Conservation (phyloP, 2,888 invertebrate genomes). For the Drosophila longiperda region DNA sequence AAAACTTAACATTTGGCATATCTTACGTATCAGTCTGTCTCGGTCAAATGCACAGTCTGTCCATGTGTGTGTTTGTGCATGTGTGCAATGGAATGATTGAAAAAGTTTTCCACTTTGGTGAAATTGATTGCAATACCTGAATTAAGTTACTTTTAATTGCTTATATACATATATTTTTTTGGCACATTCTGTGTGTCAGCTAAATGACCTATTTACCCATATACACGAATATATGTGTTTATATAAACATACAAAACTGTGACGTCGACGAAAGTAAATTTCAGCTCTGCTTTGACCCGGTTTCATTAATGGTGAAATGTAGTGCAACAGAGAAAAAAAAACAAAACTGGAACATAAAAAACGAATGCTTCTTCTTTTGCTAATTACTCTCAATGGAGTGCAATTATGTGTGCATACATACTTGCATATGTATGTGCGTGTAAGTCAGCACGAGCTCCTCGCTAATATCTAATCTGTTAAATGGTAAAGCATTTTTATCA, state of each 20-base stretch:
- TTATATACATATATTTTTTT: conserved; percentile 6
- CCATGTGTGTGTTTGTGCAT: conserved; percentile 3
- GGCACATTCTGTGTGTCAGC: conserved; percentile 28
- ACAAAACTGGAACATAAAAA: conserved; percentile 48
- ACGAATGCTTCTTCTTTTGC: conserved; percentile 7
- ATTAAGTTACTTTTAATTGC: conserved; percentile 25
- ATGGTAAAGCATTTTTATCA: conserved; percentile 69
- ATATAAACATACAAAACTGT: conserved; percentile 22
- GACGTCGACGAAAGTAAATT: conserved; percentile 53
- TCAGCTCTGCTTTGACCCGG: conserved; percentile 61
- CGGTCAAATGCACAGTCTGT: neutral
- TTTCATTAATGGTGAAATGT: conserved; percentile 53
- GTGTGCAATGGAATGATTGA: conserved; percentile 11
- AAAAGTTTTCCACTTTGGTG: conserved; percentile 13
- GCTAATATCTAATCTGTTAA: conserved; percentile 73
- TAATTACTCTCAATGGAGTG: conserved; percentile 27
- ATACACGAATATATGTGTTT: conserved; percentile 5
- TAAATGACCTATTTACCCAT: conserved; percentile 58
- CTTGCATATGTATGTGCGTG: neutral
- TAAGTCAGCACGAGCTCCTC: conserved; percentile 32
- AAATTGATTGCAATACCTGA: conserved; percentile 22
- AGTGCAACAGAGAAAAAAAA: conserved; percentile 31
- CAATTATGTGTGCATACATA: neutral
- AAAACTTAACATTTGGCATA: neutral
- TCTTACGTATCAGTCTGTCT: neutral